phyloP scores from a whole-genome alignment of 2,888 invertebrate genomes.

The Perdita meconis region DNA sequence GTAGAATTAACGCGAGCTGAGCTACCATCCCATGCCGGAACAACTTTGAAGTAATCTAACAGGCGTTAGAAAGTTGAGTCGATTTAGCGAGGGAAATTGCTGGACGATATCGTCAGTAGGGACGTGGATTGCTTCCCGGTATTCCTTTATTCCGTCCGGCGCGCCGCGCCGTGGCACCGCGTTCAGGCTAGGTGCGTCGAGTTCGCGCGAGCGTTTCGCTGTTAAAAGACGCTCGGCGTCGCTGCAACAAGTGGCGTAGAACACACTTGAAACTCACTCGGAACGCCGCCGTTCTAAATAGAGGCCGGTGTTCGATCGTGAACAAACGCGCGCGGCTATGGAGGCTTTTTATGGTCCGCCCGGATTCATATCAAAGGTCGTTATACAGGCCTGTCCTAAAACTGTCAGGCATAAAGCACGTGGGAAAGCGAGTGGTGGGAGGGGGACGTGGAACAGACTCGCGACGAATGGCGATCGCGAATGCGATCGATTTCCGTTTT shows the following conservation, averaged over 20 bases:
- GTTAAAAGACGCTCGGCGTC: background rate
- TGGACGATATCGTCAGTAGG: slow-evolving; percentile 17
- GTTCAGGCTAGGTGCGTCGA: slow-evolving; percentile 7
- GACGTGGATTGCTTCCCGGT: slow-evolving; percentile 22
- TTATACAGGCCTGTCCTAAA: background rate
- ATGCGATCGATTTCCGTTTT: too few relatives aligned
- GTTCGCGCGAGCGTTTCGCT: slow-evolving; percentile 4
- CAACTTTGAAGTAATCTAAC: slow-evolving; percentile 19
- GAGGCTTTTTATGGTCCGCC: background rate
- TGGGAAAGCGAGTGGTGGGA: too few relatives aligned
- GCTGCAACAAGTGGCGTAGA: slow-evolving; percentile 14
- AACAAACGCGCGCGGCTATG: background rate
- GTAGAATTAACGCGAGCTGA: background rate
- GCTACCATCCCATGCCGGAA: background rate
- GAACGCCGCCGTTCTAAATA: slow-evolving; percentile 2
- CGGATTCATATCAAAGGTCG: background rate
- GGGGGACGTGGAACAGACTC: too few relatives aligned
- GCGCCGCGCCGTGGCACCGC: background rate
- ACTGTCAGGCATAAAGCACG: background rate
- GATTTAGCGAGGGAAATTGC: slow-evolving; percentile 26
- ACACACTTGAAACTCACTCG: background rate
- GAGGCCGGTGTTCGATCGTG: slow-evolving; percentile 2
- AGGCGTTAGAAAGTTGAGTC: slow-evolving; percentile 32
- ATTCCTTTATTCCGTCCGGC: slow-evolving; percentile 19
- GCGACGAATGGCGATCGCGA: too few relatives aligned